These are phyloP conservation scores for Apotomis turbidana DNA, from an alignment of 2,888 invertebrate species.

Conservation along the genomic window DNA sequence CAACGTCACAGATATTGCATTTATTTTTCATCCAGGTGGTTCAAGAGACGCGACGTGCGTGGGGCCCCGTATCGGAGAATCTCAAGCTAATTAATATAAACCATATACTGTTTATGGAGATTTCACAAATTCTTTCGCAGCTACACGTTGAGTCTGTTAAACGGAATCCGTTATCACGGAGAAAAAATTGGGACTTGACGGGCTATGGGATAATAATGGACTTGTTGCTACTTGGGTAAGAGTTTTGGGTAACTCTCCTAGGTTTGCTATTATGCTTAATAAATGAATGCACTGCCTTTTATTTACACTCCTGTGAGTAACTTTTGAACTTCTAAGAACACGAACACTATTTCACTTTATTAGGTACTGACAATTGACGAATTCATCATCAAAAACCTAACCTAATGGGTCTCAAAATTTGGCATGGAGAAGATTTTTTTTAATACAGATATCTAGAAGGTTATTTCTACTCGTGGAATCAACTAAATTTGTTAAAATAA, in stretches of 20 bases:
- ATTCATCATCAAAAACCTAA: too few relatives aligned
- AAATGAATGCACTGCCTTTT: too few relatives aligned
- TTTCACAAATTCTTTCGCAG: slow-evolving; percentile 32
- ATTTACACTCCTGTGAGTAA: too few relatives aligned
- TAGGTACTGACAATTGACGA: too few relatives aligned
- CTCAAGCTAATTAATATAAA: slow-evolving; percentile 30
- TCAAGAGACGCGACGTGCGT: background rate
- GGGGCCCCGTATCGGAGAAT: slow-evolving; percentile 16
- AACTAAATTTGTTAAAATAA: too few relatives aligned
- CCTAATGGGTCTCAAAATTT: too few relatives aligned
- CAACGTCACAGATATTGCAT: background rate
- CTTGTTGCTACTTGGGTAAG: background rate
- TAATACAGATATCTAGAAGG: too few relatives aligned
- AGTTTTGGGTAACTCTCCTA: background rate
- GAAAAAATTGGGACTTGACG: slow-evolving; percentile 8
- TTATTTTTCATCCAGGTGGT: slow-evolving; percentile 4
- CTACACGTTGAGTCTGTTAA: background rate
- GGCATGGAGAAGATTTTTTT: too few relatives aligned
- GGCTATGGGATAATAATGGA: background rate
- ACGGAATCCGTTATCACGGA: slow-evolving; percentile 7
- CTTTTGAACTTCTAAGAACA: too few relatives aligned
- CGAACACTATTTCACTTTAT: too few relatives aligned
- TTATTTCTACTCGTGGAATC: too few relatives aligned
- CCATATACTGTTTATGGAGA: slow-evolving; percentile 27
- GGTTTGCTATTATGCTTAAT: too few relatives aligned